Conservation (phyloP, 2,113 vertebrate genomes). For the Labeo rohita region DNA sequence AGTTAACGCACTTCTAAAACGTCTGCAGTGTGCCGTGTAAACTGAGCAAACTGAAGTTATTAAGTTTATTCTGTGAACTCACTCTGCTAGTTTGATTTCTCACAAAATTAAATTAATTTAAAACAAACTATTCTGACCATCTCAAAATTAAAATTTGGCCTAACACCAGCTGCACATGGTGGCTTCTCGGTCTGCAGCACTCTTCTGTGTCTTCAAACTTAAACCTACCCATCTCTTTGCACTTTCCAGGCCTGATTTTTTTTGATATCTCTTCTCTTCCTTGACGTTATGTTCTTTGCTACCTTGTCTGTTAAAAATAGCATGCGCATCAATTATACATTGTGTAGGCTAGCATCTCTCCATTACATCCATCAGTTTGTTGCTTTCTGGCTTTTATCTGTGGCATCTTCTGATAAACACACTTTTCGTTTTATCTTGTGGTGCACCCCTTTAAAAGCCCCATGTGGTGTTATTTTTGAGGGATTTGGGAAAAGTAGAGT, state of each 20-base stretch:
- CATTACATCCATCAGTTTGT: constrained; percentile 20
- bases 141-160: neutral
- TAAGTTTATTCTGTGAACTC: neutral
- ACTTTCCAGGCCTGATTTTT: neutral
- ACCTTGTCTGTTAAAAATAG: constrained; percentile 38
- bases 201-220: neutral
- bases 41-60: too few species aligned
- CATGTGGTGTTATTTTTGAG: constrained; percentile 7
- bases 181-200: neutral
- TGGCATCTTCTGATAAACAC: constrained; percentile 15
- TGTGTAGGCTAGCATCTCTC: constrained; percentile 22
- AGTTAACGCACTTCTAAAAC: too few species aligned
- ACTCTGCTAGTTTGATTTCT: neutral
- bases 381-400: constrained; percentile 36
- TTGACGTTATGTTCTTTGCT: constrained; percentile 27
- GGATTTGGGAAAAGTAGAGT: neutral
- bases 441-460: constrained; percentile 1
- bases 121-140: neutral
- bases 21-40: too few species aligned
- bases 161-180: neutral
- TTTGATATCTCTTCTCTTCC: neutral
- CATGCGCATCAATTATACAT: constrained; percentile 39
- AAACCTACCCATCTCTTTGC: neutral
- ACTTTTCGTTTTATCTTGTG: constrained; percentile 8
- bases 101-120: neutral